Base-by-base conservation (phyloP, 2,888 invertebrate species). In the Lithosia quadra region DNA sequence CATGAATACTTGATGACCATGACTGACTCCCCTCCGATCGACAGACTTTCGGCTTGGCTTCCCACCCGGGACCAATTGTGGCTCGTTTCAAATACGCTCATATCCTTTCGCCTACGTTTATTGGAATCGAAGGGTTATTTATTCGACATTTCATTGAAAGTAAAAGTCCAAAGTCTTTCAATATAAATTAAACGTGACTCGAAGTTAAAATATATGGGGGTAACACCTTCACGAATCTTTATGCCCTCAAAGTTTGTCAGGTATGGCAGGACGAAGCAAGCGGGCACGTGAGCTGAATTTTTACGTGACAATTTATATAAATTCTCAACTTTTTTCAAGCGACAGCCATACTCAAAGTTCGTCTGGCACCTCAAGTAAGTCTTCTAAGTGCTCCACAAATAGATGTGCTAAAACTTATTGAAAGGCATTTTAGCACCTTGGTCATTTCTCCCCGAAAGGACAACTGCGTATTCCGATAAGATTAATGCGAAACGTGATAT, bases 1-100 rank as follows among this genome's bases (percentile, higher is more conserved):
- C 90, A 87, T 88, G 88, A 85, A 89, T 88, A 89, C 86, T 86
- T 90, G 86, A 91, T 90, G 86, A 83, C 80, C 83, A 85, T 78
- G 82, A 84, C 84, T 72, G 81, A 56, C 79, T 79, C 84, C 83
- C 84, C 83, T 79, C 65, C 68, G 75, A 66, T 75, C 73, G 69
- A 76, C 76, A 74, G 78, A 80, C 69, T 77, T 77, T 63, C 75
- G 75, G 76, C 67, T 69, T 77, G 72, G 61, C 68, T 80, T 72
- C 73, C 80, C 79, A 78, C 78, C 74, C 70, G 79, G 72, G 74
- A 74, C 71, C 73, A 73, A 79, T 75, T 75, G 73, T 67, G 60
- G 68, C 61, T 63, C 49, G 43, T 60, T 70, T 64, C 73, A 71
- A 78, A 78, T 71, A 71, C 65, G 69, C 73, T 71, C 67, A 70